Conservation (phyloP, 2,797 vertebrate genomes). For the Thaleichthys pacificus region DNA sequence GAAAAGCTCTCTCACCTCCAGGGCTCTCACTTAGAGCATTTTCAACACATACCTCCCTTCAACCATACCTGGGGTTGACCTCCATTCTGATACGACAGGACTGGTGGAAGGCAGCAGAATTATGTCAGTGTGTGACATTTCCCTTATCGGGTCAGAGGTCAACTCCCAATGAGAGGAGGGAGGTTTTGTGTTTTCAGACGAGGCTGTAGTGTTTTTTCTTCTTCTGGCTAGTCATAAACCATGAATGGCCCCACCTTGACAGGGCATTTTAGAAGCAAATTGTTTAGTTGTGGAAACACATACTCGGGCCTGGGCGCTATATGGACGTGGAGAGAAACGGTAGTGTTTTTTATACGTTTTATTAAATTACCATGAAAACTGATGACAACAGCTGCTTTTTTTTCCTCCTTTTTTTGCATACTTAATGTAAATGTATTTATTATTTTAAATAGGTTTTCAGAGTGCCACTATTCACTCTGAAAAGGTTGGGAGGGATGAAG, state of each 20-base stretch:
- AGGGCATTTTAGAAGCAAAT: no score
- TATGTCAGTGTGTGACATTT: no score
- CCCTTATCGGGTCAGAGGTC: no score
- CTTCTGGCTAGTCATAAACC: not conserved
- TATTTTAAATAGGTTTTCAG: conserved; percentile 15
- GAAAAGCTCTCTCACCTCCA: conserved; percentile 4
- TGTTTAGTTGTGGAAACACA: not conserved
- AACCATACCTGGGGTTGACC: no score
- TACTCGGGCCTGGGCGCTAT: conserved; percentile 18
- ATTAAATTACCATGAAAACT: conserved; percentile 27
- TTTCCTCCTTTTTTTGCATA: conserved; percentile 11
- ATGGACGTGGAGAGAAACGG: conserved; percentile 7
- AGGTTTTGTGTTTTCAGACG: no score
- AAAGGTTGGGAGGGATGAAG: conserved; percentile 9
- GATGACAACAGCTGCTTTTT: conserved; percentile 14
- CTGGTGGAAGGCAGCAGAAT: no score
- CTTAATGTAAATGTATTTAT: conserved; percentile 37
- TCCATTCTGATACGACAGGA: no score
- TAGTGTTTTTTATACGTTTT: conserved; percentile 31
- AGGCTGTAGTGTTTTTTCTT: not conserved
- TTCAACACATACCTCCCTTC: no score
- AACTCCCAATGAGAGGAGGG: no score
- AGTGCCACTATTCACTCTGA: conserved; percentile 10
- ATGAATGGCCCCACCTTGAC: no score
- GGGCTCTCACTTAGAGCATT: not conserved